phyloP scores from a whole-genome alignment of 1,140 invertebrate genomes.

The Ctenoplectra terminalis region DNA sequence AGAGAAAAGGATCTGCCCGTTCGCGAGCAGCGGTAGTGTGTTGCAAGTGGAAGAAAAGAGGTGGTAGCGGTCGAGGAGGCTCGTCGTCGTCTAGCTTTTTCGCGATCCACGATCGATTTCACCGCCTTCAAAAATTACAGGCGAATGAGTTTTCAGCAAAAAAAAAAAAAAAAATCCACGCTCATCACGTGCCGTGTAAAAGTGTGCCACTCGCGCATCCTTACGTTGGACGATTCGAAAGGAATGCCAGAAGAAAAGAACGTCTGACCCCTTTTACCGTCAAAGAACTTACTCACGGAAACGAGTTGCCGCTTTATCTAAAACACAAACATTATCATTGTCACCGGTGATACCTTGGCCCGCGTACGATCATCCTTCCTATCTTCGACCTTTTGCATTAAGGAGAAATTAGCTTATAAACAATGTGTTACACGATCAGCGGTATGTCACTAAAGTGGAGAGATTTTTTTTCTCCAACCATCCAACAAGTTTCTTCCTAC shows the following conservation, averaged over 20 bases:
- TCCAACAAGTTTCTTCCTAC: not conserved
- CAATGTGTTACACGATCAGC: not conserved
- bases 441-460: not conserved
- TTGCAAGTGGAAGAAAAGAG: not conserved
- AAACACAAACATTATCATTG: not conserved
- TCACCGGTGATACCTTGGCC: not conserved
- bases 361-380: not conserved
- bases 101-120: not conserved
- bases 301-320: not conserved
- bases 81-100: not conserved
- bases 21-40: not conserved
- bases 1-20: not conserved
- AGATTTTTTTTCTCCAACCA: not conserved
- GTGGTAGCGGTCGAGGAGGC: not conserved
- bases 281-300: not conserved
- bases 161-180: not conserved
- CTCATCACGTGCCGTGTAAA: not conserved
- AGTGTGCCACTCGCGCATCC: conserved; percentile 9
- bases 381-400: not conserved
- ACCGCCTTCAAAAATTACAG: not conserved
- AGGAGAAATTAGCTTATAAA: conserved; percentile 8
- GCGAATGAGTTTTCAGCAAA: not conserved
- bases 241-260: conserved; percentile 8
- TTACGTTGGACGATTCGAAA: not conserved
- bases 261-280: not conserved